Base-by-base conservation (phyloP, 2,888 invertebrate genomes). In the Caenorhabditis angaria region DNA sequence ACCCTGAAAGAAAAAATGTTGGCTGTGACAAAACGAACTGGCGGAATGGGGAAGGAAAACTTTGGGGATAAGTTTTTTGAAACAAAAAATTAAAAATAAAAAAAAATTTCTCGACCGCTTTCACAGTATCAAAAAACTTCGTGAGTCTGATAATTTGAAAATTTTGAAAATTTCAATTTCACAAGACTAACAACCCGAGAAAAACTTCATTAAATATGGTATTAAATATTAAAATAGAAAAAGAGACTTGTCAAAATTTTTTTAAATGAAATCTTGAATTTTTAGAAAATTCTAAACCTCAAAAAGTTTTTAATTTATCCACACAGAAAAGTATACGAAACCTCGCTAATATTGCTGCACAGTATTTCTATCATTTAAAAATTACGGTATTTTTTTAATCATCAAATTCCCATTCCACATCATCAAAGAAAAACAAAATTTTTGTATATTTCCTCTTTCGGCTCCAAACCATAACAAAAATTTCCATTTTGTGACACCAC, bases 1-100 rank as follows among this genome's bases (percentile, higher is more conserved):
- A 14, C 75, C 77, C 81, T 81, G 76, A 22, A 77, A 78, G n/a
- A 20, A 18, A 41, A 24, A 12, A 29, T 8, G n/a, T 35, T 35
- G 35, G 14, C 8, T 14, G 35, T 35, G 35, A 35, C 14, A 10
- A 14, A 14, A 10, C 35, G 35, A 35, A 35, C 14, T 6, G 35
- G 6, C 14, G 2, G 51, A 24, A 24, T 20, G 24, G 24, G 5
- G 6, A 3, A 22, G 51, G 10, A 51, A 41, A 8, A 8, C 12
- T 32, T 32, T 32, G 32, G 32, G 32, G 32, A n/a, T n/a, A n/a
- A n/a, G n/a, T n/a, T n/a, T n/a, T n/a, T n/a, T n/a, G n/a, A n/a
- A 32, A 32, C 32, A 10, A 41, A 41, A 41, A 12, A 41, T 12
- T 41, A 41, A 41, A 32, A 41, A 41, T 41, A 41, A 14, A 14